Percentiles rank a stretch among this genome's conserved stretches.
Evolutionary conservation across 2,888 invertebrate genomes (phyloP).

Genomic region (Rhodophaea formosa): DNA sequence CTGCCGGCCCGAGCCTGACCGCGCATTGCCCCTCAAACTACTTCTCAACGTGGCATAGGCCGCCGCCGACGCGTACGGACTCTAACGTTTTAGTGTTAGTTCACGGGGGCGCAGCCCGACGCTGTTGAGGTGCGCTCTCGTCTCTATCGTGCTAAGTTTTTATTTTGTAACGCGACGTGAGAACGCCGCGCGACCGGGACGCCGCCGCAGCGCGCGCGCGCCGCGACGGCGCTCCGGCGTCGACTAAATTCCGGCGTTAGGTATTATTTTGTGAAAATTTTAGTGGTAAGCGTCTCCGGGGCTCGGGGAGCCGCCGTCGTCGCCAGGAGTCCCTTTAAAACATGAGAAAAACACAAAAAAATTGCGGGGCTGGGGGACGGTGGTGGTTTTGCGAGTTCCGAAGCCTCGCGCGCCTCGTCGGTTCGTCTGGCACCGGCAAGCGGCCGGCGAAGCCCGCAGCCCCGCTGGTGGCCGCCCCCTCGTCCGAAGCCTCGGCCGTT

Average conservation of each 20-base stretch:
- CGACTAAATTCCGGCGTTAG: constrained; percentile 77
- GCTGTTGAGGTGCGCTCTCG: constrained; percentile 47
- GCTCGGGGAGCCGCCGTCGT: constrained; percentile 38
- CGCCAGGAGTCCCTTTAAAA: constrained; percentile 49
- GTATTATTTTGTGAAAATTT: constrained; percentile 81
- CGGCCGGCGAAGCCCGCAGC: constrained; percentile 31
- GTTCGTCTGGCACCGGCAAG: constrained; percentile 36
- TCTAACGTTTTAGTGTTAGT: constrained; percentile 62
- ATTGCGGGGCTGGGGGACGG: constrained; percentile 35
- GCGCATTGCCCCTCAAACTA: constrained; percentile 83
- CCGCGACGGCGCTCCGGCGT: constrained; percentile 48
- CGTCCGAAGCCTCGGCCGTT: constrained; percentile 26
- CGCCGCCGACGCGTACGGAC: constrained; percentile 49
- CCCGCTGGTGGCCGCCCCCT: constrained; percentile 30
- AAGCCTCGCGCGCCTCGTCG: constrained; percentile 35
- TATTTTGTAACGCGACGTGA: constrained; percentile 65
- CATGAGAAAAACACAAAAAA: constrained; percentile 70
- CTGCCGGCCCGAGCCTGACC: constrained; percentile 72
- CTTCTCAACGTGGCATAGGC: constrained; percentile 82
- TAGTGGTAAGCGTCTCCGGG: constrained; percentile 70
- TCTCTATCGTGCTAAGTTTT: constrained; percentile 71
- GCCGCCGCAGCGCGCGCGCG: constrained; percentile 65
- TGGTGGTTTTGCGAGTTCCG: constrained; percentile 32
- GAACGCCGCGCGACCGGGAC: constrained; percentile 48
- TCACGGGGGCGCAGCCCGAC: constrained; percentile 48